Evolutionary conservation across 1,140 invertebrate genomes (phyloP).

Genomic region (Linepithema humile): DNA sequence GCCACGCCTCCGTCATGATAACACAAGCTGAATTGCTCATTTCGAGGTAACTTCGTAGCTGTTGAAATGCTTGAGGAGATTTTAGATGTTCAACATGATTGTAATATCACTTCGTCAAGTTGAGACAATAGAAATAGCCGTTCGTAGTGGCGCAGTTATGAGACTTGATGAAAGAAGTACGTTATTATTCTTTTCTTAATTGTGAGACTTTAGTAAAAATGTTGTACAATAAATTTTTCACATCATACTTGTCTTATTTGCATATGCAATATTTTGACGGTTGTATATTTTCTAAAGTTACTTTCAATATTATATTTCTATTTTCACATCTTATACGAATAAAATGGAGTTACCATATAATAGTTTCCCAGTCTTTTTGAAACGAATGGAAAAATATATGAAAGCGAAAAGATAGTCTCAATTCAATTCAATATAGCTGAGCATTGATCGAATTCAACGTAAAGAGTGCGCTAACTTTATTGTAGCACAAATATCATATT

Average conservation of each 20-base stretch:
- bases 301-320: background rate
- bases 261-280: background rate
- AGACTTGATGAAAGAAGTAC: background rate
- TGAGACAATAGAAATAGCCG: background rate
- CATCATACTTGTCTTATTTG: background rate
- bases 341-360: no score
- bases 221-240: background rate
- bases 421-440: background rate
- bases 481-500: background rate
- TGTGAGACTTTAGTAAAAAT: background rate
- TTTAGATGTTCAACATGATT: background rate
- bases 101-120: background rate
- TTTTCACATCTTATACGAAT: background rate
- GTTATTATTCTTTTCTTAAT: background rate
- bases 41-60: background rate
- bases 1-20: background rate
- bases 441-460: background rate
- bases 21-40: background rate
- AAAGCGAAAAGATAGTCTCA: background rate
- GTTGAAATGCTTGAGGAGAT: background rate
- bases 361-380: background rate
- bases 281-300: background rate
- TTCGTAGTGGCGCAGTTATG: background rate
- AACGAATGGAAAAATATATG: background rate
- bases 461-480: background rate